phyloP scores from a whole-genome alignment of 2,888 invertebrate genomes.

The Xanthostigma xanthostigma region DNA sequence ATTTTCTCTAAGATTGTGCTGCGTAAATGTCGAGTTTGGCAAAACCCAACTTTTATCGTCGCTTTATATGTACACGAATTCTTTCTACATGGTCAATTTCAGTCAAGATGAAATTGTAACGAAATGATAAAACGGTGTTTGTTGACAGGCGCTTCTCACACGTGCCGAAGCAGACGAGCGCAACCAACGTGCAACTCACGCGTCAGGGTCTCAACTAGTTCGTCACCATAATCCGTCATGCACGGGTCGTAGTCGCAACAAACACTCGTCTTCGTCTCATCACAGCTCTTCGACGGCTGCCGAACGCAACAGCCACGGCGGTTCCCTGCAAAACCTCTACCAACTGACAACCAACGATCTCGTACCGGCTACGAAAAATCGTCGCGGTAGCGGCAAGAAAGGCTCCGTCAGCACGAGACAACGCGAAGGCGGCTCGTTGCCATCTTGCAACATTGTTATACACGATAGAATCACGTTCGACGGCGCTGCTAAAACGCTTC shows the following conservation, averaged over 20 bases:
- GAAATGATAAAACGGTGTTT: background rate
- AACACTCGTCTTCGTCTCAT: slow-evolving; percentile 23
- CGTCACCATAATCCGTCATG: slow-evolving; percentile 30
- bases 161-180: slow-evolving; percentile 64
- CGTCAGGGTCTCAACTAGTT: slow-evolving; percentile 29
- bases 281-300: slow-evolving; percentile 14
- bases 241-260: slow-evolving; percentile 25
- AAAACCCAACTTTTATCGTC: too few relatives aligned
- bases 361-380: background rate
- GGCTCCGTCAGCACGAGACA: slow-evolving; percentile 28
- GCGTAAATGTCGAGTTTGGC: too few relatives aligned
- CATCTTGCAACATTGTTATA: slow-evolving; percentile 15
- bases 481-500: background rate
- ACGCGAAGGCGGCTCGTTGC: slow-evolving; percentile 48
- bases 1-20: background rate
- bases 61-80: too few relatives aligned
- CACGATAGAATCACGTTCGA: slow-evolving; percentile 3
- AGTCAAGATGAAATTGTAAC: background rate
- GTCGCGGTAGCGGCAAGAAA: slow-evolving; percentile 15
- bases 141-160: slow-evolving; percentile 51
- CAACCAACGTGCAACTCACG: slow-evolving; percentile 36
- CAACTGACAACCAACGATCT: background rate
- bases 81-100: too few relatives aligned
- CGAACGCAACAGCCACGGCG: slow-evolving; percentile 32
- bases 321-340: slow-evolving; percentile 41